Evolutionary conservation across 2,888 invertebrate genomes (phyloP).

Genomic region (Barypeithes pellucidus): DNA sequence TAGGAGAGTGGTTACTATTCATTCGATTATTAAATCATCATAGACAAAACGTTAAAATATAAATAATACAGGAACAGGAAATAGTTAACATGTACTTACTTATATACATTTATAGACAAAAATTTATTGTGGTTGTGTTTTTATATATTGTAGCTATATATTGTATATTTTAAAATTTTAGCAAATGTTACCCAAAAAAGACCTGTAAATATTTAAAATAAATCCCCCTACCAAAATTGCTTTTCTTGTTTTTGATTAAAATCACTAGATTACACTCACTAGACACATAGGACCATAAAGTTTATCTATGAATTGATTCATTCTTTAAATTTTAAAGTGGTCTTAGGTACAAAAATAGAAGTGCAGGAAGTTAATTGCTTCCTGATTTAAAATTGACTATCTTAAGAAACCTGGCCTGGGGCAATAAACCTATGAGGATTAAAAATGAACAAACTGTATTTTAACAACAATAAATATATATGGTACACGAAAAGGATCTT

Average conservation of each 20-base stretch:
- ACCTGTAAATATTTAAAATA: constrained; percentile 29
- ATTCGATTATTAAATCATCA: background rate
- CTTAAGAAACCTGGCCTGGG: too few relatives aligned
- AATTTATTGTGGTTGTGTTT: constrained; percentile 21
- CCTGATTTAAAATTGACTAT: too few relatives aligned
- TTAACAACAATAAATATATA: background rate
- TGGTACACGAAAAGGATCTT: too few relatives aligned
- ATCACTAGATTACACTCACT: too few relatives aligned
- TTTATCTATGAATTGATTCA: too few relatives aligned
- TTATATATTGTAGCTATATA: constrained; percentile 11
- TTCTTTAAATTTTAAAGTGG: too few relatives aligned
- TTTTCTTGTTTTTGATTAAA: background rate
- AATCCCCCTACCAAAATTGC: background rate
- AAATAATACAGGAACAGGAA: background rate
- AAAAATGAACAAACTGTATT: background rate
- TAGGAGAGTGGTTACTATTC: too few relatives aligned
- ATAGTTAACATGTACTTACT: background rate
- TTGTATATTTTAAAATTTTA: constrained; percentile 28
- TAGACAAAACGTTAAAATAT: background rate
- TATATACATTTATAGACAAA: background rate
- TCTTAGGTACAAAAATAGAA: too few relatives aligned
- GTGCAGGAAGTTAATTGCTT: too few relatives aligned
- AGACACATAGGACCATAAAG: too few relatives aligned
- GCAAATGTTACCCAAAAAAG: constrained; percentile 18
- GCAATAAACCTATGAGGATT: too few relatives aligned